A percentile compares a stretch with the other conserved stretches of the same genome.
Evolutionary conservation across 2,797 vertebrate species (phyloP).

Genomic region (Synaphobranchus kaupii): DNA sequence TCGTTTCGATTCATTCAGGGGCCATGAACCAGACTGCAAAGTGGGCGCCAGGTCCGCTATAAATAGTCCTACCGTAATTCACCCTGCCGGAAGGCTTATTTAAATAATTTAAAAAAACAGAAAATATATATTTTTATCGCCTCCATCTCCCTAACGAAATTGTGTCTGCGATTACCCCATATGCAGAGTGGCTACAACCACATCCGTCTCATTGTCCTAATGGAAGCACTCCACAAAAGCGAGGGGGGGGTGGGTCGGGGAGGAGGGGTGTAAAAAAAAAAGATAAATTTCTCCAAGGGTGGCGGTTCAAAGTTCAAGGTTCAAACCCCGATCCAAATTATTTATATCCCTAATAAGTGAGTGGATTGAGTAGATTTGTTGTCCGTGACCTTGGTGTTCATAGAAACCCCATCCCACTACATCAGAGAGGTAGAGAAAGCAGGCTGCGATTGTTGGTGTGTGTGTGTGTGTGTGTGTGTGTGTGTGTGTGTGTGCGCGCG

Average conservation of each 20-base stretch:
- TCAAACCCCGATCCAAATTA: slow-evolving; percentile 85
- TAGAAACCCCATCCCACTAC: slow-evolving; percentile 71
- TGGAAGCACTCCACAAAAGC: slow-evolving; percentile 69
- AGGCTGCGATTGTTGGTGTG: slow-evolving; percentile 8
- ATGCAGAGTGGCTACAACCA: slow-evolving; percentile 70
- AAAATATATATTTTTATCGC: slow-evolving; percentile 65
- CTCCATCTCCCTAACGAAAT: slow-evolving; percentile 72
- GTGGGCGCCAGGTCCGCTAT: slow-evolving; percentile 37
- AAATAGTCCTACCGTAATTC: slow-evolving; percentile 5
- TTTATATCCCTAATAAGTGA: slow-evolving; percentile 96
- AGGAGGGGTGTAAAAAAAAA: slow-evolving; percentile 47
- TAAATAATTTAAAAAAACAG: background rate
- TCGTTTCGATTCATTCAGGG: background rate
- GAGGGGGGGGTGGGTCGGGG: slow-evolving; percentile 35
- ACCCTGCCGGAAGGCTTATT: background rate
- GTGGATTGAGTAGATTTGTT: slow-evolving; percentile 83
- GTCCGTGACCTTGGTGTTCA: slow-evolving; percentile 84
- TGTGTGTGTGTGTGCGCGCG: slow-evolving; percentile 12
- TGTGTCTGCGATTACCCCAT: slow-evolving; percentile 67
- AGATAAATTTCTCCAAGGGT: slow-evolving; percentile 75
- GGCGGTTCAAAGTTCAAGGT: slow-evolving; percentile 91
- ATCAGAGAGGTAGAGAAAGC: slow-evolving; percentile 66
- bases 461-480: background rate
- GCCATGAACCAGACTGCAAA: background rate
- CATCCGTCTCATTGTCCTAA: slow-evolving; percentile 77